A percentile compares a stretch with the other conserved stretches of the same genome.
These are phyloP conservation scores for Gobio gobio DNA, from an alignment of 2,113 vertebrate species.

Conservation along the genomic window DNA sequence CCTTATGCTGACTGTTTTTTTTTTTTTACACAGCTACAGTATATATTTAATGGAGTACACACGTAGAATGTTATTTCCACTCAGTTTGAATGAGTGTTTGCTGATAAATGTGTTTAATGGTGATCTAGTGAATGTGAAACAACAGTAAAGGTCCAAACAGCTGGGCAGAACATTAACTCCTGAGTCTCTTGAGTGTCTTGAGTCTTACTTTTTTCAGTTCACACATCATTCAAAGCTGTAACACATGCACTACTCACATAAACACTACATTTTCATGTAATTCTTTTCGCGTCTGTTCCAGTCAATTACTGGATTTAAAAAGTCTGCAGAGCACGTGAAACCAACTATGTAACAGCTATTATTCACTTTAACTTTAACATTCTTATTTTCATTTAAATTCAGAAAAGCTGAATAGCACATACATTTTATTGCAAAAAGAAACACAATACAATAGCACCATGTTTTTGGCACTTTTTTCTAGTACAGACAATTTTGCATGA, in stretches of 20 bases:
- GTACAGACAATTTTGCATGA: too few species aligned
- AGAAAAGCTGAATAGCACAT: not conserved
- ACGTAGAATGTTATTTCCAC: too few species aligned
- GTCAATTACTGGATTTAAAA: not conserved
- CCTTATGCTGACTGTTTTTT: too few species aligned
- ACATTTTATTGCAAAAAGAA: not conserved
- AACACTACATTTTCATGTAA: conserved; percentile 12
- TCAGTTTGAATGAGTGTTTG: not conserved
- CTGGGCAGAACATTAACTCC: not conserved
- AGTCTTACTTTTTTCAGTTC: conserved; percentile 15
- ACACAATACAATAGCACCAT: not conserved
- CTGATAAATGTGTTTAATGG: not conserved
- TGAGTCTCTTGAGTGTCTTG: not conserved
- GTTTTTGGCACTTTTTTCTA: not conserved
- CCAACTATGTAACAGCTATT: not conserved
- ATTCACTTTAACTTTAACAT: not conserved
- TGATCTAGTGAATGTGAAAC: not conserved
- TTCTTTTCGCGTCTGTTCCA: not conserved
- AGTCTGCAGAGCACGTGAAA: conserved; percentile 15
- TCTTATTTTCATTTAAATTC: not conserved
- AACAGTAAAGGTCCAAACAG: not conserved
- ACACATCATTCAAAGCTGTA: conserved; percentile 24
- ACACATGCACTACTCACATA: not conserved
- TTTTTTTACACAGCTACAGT: too few species aligned
- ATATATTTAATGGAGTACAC: too few species aligned